phyloP scores from a whole-genome alignment of 2,797 vertebrate genomes.

The Scomberomorus guttatus region DNA sequence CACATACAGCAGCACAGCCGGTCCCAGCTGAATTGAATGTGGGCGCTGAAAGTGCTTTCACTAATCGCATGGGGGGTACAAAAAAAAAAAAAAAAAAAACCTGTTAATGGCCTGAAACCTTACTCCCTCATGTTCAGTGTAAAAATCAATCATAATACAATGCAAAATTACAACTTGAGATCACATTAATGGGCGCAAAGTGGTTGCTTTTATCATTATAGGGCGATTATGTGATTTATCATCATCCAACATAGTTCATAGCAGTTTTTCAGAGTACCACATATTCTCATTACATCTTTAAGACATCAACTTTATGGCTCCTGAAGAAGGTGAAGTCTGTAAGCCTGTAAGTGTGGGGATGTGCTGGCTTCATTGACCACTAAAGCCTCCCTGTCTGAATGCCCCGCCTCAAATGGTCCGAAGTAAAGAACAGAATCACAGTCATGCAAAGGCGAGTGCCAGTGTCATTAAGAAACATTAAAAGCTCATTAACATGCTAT shows the following conservation, averaged over 20 bases:
- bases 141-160: constrained; percentile 69
- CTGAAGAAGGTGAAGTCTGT: constrained; percentile 29
- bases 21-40: constrained; percentile 57
- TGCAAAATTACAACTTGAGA: constrained; percentile 58
- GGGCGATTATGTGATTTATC: constrained; percentile 48
- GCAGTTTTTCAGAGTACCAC: constrained; percentile 30
- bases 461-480: constrained; percentile 78
- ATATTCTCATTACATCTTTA: constrained; percentile 35
- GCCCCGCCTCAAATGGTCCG: constrained; percentile 61
- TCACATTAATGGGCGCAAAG: constrained; percentile 50
- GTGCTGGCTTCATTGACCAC: constrained; percentile 57
- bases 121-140: constrained; percentile 49
- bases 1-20: constrained; percentile 58
- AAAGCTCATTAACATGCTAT: constrained; percentile 75
- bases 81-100: constrained; percentile 8
- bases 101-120: constrained; percentile 59
- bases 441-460: constrained; percentile 42
- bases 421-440: constrained; percentile 58
- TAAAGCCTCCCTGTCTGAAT: constrained; percentile 44
- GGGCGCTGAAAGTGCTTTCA: constrained; percentile 61
- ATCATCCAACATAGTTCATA: constrained; percentile 29
- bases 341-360: constrained; percentile 36
- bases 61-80: constrained; percentile 51
- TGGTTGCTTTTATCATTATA: constrained; percentile 61
- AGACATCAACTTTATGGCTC: constrained; percentile 26